Evolutionary conservation across 2,888 invertebrate species (phyloP).

Genomic region (Drosophila nr. fundita): DNA sequence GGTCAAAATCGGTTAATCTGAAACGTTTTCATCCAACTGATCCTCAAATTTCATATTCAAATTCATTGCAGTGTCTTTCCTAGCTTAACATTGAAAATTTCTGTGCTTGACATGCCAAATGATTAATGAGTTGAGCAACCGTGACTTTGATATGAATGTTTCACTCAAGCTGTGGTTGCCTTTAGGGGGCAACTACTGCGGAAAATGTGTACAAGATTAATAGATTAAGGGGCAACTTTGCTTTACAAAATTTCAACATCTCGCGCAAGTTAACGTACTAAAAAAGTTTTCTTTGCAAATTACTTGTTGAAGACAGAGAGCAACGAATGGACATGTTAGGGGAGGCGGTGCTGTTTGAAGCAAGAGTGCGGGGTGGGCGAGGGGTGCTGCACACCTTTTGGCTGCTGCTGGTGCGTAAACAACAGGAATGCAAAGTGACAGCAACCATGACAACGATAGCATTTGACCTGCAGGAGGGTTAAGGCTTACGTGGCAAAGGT

Average conservation of each 20-base stretch:
- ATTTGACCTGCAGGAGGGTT: constrained; percentile 49
- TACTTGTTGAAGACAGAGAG: constrained; percentile 24
- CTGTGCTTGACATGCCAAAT: not conserved
- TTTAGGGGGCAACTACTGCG: constrained; percentile 12
- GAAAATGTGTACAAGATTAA: constrained; percentile 40
- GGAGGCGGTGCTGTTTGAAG: constrained; percentile 16
- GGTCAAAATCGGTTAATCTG: not conserved
- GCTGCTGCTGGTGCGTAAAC: constrained; percentile 63
- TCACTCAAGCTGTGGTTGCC: not conserved
- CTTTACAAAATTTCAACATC: constrained; percentile 7
- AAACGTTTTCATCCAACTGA: not conserved
- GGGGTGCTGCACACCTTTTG: constrained; percentile 52
- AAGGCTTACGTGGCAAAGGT: constrained; percentile 29
- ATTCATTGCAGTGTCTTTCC: not conserved
- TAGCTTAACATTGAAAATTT: not conserved
- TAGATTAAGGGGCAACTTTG: constrained; percentile 35
- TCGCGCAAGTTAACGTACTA: constrained; percentile 10
- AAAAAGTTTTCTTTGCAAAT: constrained; percentile 36
- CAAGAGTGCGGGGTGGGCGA: not conserved
- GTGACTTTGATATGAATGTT: constrained; percentile 29
- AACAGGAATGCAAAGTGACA: constrained; percentile 74
- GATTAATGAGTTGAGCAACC: constrained; percentile 11
- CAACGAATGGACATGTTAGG: constrained; percentile 19
- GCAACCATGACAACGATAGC: constrained; percentile 56
- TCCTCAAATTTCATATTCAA: not conserved